Evolutionary conservation across 2,113 vertebrate species (phyloP).

Genomic region (Dunckerocampus dactyliophorus): DNA sequence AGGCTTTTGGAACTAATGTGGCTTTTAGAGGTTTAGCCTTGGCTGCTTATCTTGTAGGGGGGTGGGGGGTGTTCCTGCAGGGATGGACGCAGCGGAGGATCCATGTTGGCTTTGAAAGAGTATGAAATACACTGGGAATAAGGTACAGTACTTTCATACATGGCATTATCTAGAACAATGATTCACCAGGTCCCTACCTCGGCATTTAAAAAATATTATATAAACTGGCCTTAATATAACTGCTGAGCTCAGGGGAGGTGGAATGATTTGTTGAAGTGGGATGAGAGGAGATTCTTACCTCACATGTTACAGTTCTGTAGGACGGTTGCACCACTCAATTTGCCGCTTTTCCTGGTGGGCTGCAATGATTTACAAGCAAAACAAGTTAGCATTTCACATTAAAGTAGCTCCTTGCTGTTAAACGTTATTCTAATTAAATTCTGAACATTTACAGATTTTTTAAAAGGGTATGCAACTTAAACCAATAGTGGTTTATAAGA

Average conservation of each 20-base stretch:
- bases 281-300: constrained; percentile 47
- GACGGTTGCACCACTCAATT: constrained; percentile 32
- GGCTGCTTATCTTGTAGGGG: constrained; percentile 48
- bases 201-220: constrained; percentile 64
- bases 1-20: constrained; percentile 49
- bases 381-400: no score
- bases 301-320: constrained; percentile 35
- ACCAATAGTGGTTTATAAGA: no score
- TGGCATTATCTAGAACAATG: neutral
- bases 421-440: constrained; percentile 6
- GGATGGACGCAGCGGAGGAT: constrained; percentile 23
- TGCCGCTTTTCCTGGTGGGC: constrained; percentile 14
- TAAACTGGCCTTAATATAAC: constrained; percentile 66
- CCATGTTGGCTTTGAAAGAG: constrained; percentile 30
- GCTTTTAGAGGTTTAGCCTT: constrained; percentile 51
- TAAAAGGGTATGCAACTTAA: no score
- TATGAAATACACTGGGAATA: constrained; percentile 32
- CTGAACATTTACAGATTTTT: neutral
- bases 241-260: constrained; percentile 37
- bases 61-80: constrained; percentile 35
- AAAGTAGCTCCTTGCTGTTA: neutral
- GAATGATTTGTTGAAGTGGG: constrained; percentile 48
- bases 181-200: constrained; percentile 48
- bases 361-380: constrained; percentile 2
- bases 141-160: neutral